phyloP scores from a whole-genome alignment of 2,888 invertebrate species.

The Bellardia bayeri region DNA sequence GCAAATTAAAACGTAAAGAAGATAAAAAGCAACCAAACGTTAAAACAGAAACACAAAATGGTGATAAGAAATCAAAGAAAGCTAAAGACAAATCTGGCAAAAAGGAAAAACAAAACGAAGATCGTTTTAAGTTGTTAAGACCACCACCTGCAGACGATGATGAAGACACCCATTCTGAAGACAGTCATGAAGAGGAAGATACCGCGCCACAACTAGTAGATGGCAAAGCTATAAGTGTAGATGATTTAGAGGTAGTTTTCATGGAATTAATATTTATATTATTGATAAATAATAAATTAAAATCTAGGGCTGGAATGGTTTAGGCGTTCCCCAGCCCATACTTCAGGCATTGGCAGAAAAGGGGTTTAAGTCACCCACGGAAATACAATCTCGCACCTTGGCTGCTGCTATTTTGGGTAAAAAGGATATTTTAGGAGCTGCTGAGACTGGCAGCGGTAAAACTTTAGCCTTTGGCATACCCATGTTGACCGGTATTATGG shows the following conservation, averaged over 20 bases:
- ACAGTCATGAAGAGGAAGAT: slow-evolving; percentile 74
- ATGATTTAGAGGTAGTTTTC: slow-evolving; percentile 75
- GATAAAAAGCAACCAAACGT: slow-evolving; percentile 71
- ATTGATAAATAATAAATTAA: no score
- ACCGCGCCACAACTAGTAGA: slow-evolving; percentile 61
- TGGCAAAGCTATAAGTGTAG: slow-evolving; percentile 70
- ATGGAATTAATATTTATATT: no score
- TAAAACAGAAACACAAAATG: background rate
- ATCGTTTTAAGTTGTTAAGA: slow-evolving; percentile 80
- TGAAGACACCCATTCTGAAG: slow-evolving; percentile 72
- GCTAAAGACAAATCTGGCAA: background rate
- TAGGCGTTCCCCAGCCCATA: slow-evolving; percentile 88
- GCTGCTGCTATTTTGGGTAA: slow-evolving; percentile 93
- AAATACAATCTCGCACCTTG: slow-evolving; percentile 92
- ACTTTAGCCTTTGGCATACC: slow-evolving; percentile 99
- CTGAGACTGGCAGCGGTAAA: slow-evolving; percentile 99
- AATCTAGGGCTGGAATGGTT: slow-evolving; percentile 87
- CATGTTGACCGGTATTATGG: slow-evolving; percentile 93
- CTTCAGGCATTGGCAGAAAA: slow-evolving; percentile 90
- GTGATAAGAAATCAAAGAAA: slow-evolving; percentile 63
- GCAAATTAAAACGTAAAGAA: slow-evolving; percentile 72
- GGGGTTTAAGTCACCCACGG: slow-evolving; percentile 92
- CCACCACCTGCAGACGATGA: slow-evolving; percentile 75
- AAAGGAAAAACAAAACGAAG: slow-evolving; percentile 66
- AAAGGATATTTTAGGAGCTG: slow-evolving; percentile 98